These are phyloP conservation scores for Drosophila santomea DNA, from an alignment of 1,140 invertebrate genomes.

Conservation along the genomic window DNA sequence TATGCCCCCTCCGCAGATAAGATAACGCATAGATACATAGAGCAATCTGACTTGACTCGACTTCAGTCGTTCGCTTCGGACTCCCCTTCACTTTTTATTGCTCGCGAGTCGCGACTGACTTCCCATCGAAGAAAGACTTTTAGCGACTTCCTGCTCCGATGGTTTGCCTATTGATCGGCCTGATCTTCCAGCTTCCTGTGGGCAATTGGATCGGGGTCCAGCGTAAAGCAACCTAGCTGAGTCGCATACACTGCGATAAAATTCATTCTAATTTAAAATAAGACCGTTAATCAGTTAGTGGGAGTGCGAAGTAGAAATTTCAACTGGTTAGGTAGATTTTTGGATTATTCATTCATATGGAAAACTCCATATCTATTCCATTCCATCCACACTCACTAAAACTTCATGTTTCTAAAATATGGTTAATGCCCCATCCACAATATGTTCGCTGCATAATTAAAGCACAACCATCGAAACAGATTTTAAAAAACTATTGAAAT, in stretches of 20 bases:
- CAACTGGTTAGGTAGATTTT: no score
- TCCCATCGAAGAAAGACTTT: conserved; percentile 41
- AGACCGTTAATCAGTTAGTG: no score
- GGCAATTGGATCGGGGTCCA: conserved; percentile 69
- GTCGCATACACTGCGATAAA: conserved; percentile 13
- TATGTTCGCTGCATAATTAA: background rate
- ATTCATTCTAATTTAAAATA: background rate
- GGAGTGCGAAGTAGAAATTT: no score
- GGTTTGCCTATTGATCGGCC: conserved; percentile 58
- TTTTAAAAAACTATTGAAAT: background rate
- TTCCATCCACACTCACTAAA: no score
- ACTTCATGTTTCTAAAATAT: no score
- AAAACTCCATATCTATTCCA: no score
- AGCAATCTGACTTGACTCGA: conserved; percentile 25
- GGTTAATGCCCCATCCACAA: no score
- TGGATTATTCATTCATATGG: no score
- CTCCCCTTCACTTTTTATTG: background rate
- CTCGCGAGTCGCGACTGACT: background rate
- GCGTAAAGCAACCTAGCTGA: conserved; percentile 19
- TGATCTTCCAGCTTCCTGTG: conserved; percentile 67
- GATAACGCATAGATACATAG: conserved; percentile 64
- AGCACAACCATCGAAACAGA: background rate
- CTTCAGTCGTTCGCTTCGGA: background rate
- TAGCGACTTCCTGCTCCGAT: conserved; percentile 39
- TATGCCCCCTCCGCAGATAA: conserved; percentile 68